Evolutionary conservation across 2,888 invertebrate species (phyloP), one percentile per base, ranked within the genome.

Genomic region (Chaitophorus viminalis): DNA sequence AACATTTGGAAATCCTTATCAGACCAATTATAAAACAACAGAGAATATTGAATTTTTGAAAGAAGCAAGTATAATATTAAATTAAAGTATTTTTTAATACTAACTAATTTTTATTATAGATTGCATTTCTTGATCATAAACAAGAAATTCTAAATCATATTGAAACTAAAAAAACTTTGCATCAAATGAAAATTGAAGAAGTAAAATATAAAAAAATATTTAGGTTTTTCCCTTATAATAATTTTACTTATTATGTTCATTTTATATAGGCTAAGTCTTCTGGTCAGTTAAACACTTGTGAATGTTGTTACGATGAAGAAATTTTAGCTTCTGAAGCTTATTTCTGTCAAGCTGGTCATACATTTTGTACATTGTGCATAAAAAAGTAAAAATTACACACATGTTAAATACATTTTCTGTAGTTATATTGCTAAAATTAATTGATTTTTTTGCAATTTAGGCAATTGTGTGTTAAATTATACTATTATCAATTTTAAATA

Each of bases 291-390:
- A 89, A 91, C 54, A 92, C 92, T 29, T 94, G 94, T 90, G 90
- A 90, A n/a, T 93, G 93, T 90, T 94, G 94, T 90, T 94, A 89
- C 89, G 92, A 93, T 89, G 93, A 93, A 83, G 93, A 93, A 89
- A 91, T 93, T 29, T 90, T 93, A 89, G 91, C 90, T 0, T 91
- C 91, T 18, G 92, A 93, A 89, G 90, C 91, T 84, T 90, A 91
- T 8, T 89, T 89, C 5, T 93, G 93, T 89, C 90, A 90, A 11
- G 91, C 90, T 29, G 92, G 91, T 0, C 93, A 93, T 89, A 89
- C 91, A 25, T 93, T 93, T 90, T 93, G 93, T 89, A 91, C 90
- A 81, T 89, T 89, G 5, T 93, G 93, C 89, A 90, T 93, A 6
- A 90, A 90, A 88, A 90, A 90, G 91, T 91, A 89, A 65, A 60